phyloP scores from a whole-genome alignment of 64 coral and sea anemone genomes.

The Trachythela sp. region DNA sequence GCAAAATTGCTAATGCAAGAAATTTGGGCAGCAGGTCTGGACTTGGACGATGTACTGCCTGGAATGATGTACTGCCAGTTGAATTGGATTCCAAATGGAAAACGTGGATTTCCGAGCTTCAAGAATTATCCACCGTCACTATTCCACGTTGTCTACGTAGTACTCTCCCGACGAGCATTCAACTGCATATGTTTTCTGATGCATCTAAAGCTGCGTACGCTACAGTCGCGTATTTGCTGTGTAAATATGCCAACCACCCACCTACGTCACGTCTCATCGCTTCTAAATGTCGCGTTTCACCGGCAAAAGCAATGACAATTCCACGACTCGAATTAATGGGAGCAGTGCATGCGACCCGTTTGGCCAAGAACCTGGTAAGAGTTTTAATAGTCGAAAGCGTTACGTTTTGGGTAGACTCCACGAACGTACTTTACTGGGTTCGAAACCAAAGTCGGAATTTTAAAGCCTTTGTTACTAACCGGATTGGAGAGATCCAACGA shows the following conservation, averaged over 20 bases:
- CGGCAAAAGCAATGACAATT: conserved; percentile 34
- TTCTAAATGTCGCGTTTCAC: conserved; percentile 36
- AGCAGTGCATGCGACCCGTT: conserved; percentile 31
- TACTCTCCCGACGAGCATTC: too few species aligned
- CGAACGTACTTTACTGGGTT: conserved; percentile 35
- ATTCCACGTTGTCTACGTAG: too few species aligned
- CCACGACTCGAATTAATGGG: conserved; percentile 51
- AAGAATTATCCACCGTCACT: not conserved
- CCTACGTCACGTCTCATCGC: conserved; percentile 23
- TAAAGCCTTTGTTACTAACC: conserved; percentile 57
- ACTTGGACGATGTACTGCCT: too few species aligned
- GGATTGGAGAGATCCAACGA: conserved; percentile 34
- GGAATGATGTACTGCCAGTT: conserved; percentile 24
- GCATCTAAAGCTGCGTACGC: too few species aligned
- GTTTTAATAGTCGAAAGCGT: conserved; percentile 24
- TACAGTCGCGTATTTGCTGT: too few species aligned
- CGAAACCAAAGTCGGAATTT: conserved; percentile 15
- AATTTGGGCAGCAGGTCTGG: conserved; percentile 27
- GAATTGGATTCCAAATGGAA: not conserved
- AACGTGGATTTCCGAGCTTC: conserved; percentile 1
- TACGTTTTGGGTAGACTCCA: conserved; percentile 32
- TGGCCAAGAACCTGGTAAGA: conserved; percentile 34
- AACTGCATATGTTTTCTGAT: too few species aligned
- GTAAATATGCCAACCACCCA: not conserved
- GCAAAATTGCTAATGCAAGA: conserved; percentile 44